Evolutionary conservation across 2,888 invertebrate genomes (phyloP), one percentile per base, ranked within the genome.

Genomic region (Eupithecia vulgata): DNA sequence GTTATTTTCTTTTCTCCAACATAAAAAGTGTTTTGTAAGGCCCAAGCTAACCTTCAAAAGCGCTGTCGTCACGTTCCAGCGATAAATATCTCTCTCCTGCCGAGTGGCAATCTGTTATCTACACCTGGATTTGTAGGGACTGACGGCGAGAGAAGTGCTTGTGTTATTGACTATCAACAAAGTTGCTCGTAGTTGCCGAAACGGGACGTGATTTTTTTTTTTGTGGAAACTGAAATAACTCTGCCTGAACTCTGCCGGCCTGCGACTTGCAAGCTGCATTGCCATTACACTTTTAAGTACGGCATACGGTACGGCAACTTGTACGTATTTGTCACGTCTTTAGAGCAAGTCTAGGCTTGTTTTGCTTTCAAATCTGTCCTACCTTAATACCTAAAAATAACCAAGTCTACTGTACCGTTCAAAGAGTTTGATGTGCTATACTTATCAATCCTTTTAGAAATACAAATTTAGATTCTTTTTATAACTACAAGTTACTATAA

Each of bases 51-150:
- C 61, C 40, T 62, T 45, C 42, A 45, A 30, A 34, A 62, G 37
- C 30, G 7, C 35, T 62, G 62, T 64, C 25, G 35, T 70, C 70
- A 73, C 73, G 73, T 73, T 12, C 8, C 64, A 42, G 40, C 73
- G 52, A 70, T 73, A 73, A 64, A 73, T 70, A 70, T 67, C 34
- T 67, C 61, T 71, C 66, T 67, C 67, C n/a, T 30, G 30, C 40
- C 61, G 30, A 69, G 65, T 45, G 52, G 62, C 30, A n/a, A 68
- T 57, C 64, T 25, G 34, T 57, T 67, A 35, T 68, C 61, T 68
- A 48, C 68, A 67, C 67, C 70, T 67, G 45, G 59, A 61, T 70
- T 48, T 52, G 34, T 65, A 30, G 66, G 65, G 45, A 67, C 73
- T 62, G 52, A n/a, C 52, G 40, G n/a, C 21, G 12, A 37, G 64